Evolutionary conservation across 1,140 invertebrate species (phyloP).

Genomic region (Oryzaephilus surinamensis): DNA sequence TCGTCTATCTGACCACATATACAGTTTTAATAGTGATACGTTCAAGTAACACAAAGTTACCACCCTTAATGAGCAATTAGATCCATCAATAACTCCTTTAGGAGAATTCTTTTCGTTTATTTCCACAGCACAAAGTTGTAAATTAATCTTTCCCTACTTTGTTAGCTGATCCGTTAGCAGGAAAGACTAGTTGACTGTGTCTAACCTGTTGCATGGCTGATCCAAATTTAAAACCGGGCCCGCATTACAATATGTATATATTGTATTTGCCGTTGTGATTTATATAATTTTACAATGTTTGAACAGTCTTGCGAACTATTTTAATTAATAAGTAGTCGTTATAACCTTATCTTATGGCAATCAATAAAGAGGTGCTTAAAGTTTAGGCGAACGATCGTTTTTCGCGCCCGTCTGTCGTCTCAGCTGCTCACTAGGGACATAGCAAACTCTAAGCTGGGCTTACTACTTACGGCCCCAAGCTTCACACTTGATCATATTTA

Average conservation of each 20-base stretch:
- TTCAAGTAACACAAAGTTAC: slow-evolving; percentile 26
- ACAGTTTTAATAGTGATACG: too few species aligned
- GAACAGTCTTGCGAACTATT: neutral
- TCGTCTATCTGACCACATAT: slow-evolving; percentile 31
- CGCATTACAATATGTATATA: too few species aligned
- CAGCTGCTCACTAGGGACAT: slow-evolving; percentile 30
- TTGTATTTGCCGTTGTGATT: too few species aligned
- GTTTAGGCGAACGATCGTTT: slow-evolving; percentile 21
- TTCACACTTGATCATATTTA: slow-evolving; percentile 42
- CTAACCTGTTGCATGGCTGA: slow-evolving; percentile 27
- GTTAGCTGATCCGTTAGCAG: slow-evolving; percentile 20
- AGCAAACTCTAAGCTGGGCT: slow-evolving; percentile 34
- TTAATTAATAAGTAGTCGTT: too few species aligned
- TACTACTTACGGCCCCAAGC: slow-evolving; percentile 31
- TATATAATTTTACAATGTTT: neutral
- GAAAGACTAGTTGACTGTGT: slow-evolving; percentile 1
- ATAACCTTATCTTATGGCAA: too few species aligned
- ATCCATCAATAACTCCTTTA: neutral
- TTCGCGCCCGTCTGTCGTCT: slow-evolving; percentile 27
- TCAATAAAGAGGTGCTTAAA: slow-evolving; percentile 15
- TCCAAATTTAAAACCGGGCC: slow-evolving; percentile 21
- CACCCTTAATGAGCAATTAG: slow-evolving; percentile 32
- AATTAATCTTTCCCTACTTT: slow-evolving; percentile 21
- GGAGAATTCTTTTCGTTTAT: neutral
- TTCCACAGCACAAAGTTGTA: too few species aligned